A percentile compares a stretch with the other conserved stretches of the same genome.
Conservation (phyloP, 2,797 vertebrate genomes). For the Natrix natrix region DNA sequence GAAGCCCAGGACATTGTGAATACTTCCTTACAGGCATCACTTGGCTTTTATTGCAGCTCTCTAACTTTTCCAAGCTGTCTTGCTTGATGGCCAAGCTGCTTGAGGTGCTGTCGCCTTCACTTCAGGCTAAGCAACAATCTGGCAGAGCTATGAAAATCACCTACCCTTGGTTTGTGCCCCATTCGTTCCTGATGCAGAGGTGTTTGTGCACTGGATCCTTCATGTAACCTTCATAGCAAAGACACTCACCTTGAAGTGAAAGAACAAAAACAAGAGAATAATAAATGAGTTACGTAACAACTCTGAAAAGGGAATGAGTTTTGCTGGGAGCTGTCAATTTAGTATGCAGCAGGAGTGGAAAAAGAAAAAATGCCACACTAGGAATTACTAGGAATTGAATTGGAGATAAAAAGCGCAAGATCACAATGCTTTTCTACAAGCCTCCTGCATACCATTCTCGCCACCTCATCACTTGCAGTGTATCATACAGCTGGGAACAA, state of each 20-base stretch:
- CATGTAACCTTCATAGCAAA: conserved; percentile 97
- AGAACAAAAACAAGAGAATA: conserved; percentile 23
- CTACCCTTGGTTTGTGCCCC: conserved; percentile 98
- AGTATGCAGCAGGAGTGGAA: neutral
- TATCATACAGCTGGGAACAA: neutral
- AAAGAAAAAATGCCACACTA: neutral
- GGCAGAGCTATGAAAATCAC: conserved; percentile 55
- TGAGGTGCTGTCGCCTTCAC: neutral
- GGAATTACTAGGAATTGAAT: neutral
- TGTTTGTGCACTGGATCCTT: conserved; percentile 97
- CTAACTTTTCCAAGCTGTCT: neutral
- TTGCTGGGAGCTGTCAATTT: neutral
- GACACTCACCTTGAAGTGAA: conserved; percentile 84
- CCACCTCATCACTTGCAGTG: neutral
- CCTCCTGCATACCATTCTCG: neutral
- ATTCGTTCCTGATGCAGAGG: conserved; percentile 97
- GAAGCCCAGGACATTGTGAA: neutral
- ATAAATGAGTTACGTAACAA: neutral
- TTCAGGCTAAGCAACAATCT: neutral
- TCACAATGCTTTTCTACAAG: neutral
- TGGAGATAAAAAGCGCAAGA: neutral
- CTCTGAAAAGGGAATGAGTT: neutral
- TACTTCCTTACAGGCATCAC: too few relatives aligned
- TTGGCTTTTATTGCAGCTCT: neutral
- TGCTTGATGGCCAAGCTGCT: neutral